Base-by-base conservation (phyloP, 2,888 invertebrate species). In the Saturnia japonica region DNA sequence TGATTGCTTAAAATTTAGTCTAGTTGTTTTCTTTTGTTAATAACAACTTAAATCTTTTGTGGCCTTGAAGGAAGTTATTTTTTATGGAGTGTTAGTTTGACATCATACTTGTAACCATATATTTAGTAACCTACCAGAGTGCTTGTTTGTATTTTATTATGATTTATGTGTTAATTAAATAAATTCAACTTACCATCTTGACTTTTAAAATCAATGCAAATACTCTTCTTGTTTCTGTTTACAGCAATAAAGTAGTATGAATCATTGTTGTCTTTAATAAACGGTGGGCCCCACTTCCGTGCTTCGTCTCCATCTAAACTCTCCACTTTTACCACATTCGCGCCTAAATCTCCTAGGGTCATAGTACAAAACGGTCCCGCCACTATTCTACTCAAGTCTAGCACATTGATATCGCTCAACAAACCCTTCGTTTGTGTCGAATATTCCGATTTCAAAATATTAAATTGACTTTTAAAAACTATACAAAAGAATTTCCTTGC, bases 331-430 rank as follows among this genome's bases (percentile, higher is more conserved):
- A 98, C 96, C 0, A 99, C 95, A 84, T 98, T 98, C 0, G 99
- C 99, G 0, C 99, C 99, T 73, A 99, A 92, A 91, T 99, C 99
- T 1, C 97, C 97, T 34, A 99, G 92, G 70, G 98, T 95, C 99
- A 99, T 98, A 0, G 99, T 97, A 86, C 99, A 99, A 85, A 97
- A 97, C 0, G 99, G 99, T 0, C 99, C 99, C 28, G 99, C 99
- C 4, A 99, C 95, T 60, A 99, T 97, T 79, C 99, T 94, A 9
- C 97, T 97, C 74, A 98, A 87, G 90, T 98, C 98, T 73, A 98
- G 87, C 19, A 98, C 95, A 80, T 96, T 95, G 54, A 98, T 91
- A 72, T 96, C 97, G 71, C 93, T 92, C 62, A 98, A 87, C 25
- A 97, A 96, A 72, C 96, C 95, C 19, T 81, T 71, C 7, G 76